Evolutionary conservation across 2,797 vertebrate genomes (phyloP).

Genomic region (Acrossocheilus wenchowensis): DNA sequence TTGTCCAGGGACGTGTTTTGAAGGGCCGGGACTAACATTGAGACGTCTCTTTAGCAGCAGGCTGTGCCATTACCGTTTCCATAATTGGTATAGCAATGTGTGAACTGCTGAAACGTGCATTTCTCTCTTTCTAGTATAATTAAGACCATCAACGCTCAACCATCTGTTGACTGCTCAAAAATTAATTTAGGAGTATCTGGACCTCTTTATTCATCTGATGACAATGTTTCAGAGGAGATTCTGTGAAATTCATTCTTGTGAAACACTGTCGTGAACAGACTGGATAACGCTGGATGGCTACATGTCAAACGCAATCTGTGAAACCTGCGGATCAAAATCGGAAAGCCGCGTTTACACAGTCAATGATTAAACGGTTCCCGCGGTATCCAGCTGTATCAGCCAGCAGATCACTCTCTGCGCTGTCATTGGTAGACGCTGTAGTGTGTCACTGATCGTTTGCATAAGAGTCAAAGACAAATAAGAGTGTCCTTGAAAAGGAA

Average conservation of each 20-base stretch:
- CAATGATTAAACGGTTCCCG: not conserved
- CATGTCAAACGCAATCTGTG: not conserved
- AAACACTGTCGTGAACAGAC: not conserved
- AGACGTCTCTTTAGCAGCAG: not conserved
- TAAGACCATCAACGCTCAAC: slow-evolving; percentile 2
- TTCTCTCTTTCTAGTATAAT: not conserved
- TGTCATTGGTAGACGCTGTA: not conserved
- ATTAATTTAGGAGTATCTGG: not conserved
- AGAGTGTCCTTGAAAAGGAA: not conserved
- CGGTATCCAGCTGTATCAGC: not conserved
- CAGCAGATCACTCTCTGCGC: not conserved
- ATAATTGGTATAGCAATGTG: not conserved
- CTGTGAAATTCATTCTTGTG: not conserved
- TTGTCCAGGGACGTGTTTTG: not conserved
- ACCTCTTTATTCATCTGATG: not conserved
- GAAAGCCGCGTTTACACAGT: not conserved
- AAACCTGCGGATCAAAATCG: not conserved
- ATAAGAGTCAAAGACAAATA: not conserved
- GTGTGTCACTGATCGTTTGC: not conserved
- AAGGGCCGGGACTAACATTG: not conserved
- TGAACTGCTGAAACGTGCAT: slow-evolving; percentile 3
- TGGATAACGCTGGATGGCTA: not conserved
- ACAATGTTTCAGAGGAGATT: not conserved
- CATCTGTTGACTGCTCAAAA: slow-evolving; percentile 31
- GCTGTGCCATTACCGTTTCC: not conserved